A percentile compares a stretch with the other conserved stretches of the same genome.
Conservation (phyloP, 2,113 vertebrate genomes). For the Promerops cafer region DNA sequence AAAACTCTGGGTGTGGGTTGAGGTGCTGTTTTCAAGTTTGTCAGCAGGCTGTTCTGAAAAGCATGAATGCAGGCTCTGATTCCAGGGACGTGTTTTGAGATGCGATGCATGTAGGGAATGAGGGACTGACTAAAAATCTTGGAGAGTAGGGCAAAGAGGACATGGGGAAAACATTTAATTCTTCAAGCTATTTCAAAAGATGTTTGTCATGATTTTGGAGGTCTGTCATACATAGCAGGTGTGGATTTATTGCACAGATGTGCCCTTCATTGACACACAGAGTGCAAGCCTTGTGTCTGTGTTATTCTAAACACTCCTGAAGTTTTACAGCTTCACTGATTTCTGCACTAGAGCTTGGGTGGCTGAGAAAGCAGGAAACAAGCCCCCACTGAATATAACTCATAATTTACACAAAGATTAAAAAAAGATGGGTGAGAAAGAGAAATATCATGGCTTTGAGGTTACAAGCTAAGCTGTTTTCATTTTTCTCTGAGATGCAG, state of each 20-base stretch:
- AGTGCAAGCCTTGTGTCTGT: not conserved
- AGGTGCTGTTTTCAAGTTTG: not conserved
- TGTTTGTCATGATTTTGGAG: not conserved
- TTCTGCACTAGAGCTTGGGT: not conserved
- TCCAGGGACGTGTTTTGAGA: not conserved
- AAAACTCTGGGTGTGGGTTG: not conserved
- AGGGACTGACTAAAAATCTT: not conserved
- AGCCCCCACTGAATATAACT: not conserved
- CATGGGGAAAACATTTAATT: not conserved
- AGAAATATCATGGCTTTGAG: not conserved
- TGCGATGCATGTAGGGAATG: not conserved
- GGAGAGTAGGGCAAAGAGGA: not conserved
- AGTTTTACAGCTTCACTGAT: not conserved
- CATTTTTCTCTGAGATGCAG: not conserved
- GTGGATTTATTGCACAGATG: not conserved
- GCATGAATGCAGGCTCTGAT: not conserved
- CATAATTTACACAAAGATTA: not conserved
- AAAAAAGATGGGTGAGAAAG: not conserved
- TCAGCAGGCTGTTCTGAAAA: not conserved
- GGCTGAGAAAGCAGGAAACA: not conserved
- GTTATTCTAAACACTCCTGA: rapidly evolving
- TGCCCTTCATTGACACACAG: not conserved
- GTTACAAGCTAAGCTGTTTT: not conserved
- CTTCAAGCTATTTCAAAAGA: not conserved
- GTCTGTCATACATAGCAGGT: not conserved